phyloP scores from a whole-genome alignment of 2,113 vertebrate species.

The Azemiops feae region DNA sequence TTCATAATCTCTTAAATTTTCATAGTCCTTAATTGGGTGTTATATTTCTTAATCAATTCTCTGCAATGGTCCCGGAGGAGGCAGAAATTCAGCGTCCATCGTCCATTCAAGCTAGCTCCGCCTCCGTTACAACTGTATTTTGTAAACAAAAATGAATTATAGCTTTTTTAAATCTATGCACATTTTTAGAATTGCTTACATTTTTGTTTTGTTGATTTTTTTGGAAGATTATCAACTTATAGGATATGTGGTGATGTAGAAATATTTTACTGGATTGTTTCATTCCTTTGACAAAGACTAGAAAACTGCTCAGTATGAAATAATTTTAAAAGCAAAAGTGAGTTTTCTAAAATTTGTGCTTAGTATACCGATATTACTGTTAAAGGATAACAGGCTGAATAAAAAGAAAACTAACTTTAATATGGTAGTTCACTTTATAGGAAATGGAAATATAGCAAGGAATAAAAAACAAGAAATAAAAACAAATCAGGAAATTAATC shows the following conservation, averaged over 20 bases:
- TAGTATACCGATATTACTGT: background rate
- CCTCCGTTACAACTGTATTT: too few relatives aligned
- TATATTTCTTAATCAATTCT: too few relatives aligned
- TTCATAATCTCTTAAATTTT: too few relatives aligned
- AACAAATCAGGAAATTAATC: background rate
- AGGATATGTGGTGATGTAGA: background rate
- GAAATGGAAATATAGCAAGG: background rate
- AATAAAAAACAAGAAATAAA: background rate
- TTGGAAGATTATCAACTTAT: background rate
- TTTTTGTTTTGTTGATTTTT: background rate
- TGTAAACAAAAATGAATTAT: background rate
- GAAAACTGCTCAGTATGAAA: background rate
- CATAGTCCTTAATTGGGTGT: too few relatives aligned
- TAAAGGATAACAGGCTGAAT: background rate
- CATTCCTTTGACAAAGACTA: background rate
- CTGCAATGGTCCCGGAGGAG: too few relatives aligned
- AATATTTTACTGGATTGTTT: background rate
- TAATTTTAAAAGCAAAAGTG: background rate
- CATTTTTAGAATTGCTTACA: background rate
- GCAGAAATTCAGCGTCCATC: too few relatives aligned
- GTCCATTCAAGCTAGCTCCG: too few relatives aligned
- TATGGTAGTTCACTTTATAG: background rate
- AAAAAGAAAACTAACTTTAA: background rate
- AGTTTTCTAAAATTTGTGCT: background rate
- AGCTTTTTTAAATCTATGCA: background rate